Evolutionary conservation across 2,888 invertebrate genomes (phyloP).

Genomic region (Tachystola acroxantha): DNA sequence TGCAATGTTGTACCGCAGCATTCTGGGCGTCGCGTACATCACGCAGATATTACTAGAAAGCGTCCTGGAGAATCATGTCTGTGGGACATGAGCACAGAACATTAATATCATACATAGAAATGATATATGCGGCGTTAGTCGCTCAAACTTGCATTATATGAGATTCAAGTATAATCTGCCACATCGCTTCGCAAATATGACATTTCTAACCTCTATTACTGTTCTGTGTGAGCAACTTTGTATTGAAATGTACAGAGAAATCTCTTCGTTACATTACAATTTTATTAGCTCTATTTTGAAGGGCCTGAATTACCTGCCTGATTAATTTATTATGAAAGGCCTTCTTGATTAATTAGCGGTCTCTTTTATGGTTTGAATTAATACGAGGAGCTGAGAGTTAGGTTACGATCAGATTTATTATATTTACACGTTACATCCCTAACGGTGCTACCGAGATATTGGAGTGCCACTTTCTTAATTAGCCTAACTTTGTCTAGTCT

Average conservation of each 20-base stretch:
- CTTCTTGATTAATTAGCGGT: neutral
- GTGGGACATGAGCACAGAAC: slow-evolving; percentile 39
- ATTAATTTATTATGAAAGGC: neutral
- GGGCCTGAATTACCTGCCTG: neutral
- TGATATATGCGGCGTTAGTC: slow-evolving; percentile 12
- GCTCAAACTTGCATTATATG: no score
- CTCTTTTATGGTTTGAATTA: no score
- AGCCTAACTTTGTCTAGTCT: no score
- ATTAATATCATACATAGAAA: slow-evolving; percentile 20
- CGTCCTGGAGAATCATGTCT: slow-evolving; percentile 42
- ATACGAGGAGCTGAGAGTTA: no score
- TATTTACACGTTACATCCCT: no score
- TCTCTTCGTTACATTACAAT: neutral
- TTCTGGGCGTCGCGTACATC: slow-evolving; percentile 39
- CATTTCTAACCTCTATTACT: no score
- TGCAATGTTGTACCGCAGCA: slow-evolving; percentile 33
- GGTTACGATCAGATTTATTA: no score
- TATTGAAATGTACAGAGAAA: slow-evolving; percentile 14
- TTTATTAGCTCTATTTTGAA: neutral
- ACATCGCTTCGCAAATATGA: no score
- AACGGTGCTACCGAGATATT: no score
- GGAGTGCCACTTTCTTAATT: no score
- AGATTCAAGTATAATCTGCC: no score
- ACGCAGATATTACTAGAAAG: slow-evolving; percentile 61
- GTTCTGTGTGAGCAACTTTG: no score